A percentile compares a stretch with the other conserved stretches of the same genome.
Conservation (phyloP, 2,888 invertebrate genomes). For the Rhopalosiphum nymphaeae region DNA sequence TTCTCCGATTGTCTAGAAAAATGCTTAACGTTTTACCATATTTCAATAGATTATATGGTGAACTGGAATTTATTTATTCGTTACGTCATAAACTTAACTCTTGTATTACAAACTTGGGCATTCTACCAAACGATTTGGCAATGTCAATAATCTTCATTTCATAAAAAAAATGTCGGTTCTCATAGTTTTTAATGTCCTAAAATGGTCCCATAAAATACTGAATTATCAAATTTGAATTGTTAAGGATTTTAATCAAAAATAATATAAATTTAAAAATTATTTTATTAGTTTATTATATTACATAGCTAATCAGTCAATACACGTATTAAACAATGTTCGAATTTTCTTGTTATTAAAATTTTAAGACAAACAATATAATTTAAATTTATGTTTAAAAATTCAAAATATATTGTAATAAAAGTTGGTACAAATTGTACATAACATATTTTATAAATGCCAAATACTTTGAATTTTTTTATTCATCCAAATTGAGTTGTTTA, state of each 20-base stretch:
- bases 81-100: neutral
- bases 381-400: neutral
- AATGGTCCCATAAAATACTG: neutral
- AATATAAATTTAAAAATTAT: neutral
- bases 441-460: neutral
- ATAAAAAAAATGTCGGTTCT: neutral
- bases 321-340: neutral
- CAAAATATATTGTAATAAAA: neutral
- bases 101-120: neutral
- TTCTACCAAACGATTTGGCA: conserved; percentile 7
- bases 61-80: conserved; percentile 26
- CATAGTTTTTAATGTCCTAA: neutral
- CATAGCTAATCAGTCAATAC: neutral
- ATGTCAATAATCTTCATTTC: conserved; percentile 16
- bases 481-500: neutral
- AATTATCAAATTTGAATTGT: neutral
- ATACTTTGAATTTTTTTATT: neutral
- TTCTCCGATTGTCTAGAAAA: conserved; percentile 21
- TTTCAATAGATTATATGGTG: neutral
- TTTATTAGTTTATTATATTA: neutral
- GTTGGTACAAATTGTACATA: neutral
- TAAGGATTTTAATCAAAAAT: neutral
- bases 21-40: conserved; percentile 3
- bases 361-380: neutral
- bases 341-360: neutral